Evolutionary conservation across 1,140 invertebrate species (phyloP).

Genomic region (Bombyx mandarina): DNA sequence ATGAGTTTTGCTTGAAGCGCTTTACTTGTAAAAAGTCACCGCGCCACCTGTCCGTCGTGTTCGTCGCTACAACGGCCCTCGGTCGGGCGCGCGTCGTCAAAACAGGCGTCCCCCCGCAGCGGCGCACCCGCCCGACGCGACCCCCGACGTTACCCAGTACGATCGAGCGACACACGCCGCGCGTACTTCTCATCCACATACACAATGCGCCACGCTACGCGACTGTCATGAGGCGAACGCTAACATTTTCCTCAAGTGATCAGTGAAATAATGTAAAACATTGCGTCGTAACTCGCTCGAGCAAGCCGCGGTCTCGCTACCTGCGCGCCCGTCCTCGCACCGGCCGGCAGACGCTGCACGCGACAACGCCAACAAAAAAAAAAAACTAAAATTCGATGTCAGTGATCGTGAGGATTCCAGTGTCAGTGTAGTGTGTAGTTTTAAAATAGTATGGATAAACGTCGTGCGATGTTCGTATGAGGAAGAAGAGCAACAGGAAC

Average conservation of each 20-base stretch:
- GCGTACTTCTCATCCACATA: slow-evolving; percentile 27
- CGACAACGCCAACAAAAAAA: slow-evolving; percentile 50
- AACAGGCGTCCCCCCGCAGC: slow-evolving; percentile 37
- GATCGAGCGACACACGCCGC: slow-evolving; percentile 53
- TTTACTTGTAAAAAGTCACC: slow-evolving; percentile 7
- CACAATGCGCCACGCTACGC: slow-evolving; percentile 50
- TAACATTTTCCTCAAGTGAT: slow-evolving; percentile 42
- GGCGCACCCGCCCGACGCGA: slow-evolving; percentile 26
- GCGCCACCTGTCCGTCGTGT: slow-evolving; percentile 37
- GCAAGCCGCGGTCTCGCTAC: slow-evolving; percentile 20
- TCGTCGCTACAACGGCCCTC: slow-evolving; percentile 34
- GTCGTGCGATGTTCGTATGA: slow-evolving; percentile 66
- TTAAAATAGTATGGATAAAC: slow-evolving; percentile 66
- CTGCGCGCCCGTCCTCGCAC: slow-evolving; percentile 6
- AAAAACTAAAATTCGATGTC: slow-evolving; percentile 52
- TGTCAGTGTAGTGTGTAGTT: slow-evolving; percentile 58
- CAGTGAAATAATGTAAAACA: slow-evolving; percentile 66
- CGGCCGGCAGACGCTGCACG: slow-evolving; percentile 56
- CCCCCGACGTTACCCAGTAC: slow-evolving; percentile 39
- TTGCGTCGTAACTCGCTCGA: slow-evolving; percentile 23
- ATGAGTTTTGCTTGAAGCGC: slow-evolving; percentile 11
- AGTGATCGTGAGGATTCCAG: slow-evolving; percentile 46
- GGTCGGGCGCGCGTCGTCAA: slow-evolving; percentile 27
- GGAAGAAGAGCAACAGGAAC: slow-evolving; percentile 65
- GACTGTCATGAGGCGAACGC: slow-evolving; percentile 45